Conservation (phyloP, 2,888 invertebrate species). For the Mechanitis messenoides region DNA sequence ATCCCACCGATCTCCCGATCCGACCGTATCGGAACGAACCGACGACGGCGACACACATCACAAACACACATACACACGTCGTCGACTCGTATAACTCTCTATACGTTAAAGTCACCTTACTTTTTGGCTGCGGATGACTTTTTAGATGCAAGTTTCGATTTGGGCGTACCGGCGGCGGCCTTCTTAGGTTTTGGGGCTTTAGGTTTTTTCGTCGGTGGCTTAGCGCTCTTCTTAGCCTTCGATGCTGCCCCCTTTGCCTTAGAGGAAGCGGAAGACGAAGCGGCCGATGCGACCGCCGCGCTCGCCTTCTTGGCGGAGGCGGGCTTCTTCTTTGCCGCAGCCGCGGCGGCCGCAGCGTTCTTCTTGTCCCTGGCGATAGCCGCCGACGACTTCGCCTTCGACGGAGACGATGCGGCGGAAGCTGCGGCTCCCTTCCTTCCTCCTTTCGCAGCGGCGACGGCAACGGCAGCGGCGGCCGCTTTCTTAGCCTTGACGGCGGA, state of each 20-base stretch:
- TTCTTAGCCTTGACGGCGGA: too few species aligned
- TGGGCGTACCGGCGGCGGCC: constrained; percentile 36
- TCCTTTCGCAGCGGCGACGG: too few species aligned
- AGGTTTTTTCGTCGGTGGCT: constrained; percentile 52
- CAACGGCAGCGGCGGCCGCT: too few species aligned
- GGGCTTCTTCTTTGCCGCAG: too few species aligned
- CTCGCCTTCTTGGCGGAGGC: too few species aligned
- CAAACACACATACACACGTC: constrained; percentile 5
- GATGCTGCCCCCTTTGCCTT: constrained; percentile 42
- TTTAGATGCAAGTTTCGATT: constrained; percentile 32
- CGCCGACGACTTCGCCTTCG: too few species aligned
- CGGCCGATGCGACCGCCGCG: too few species aligned
- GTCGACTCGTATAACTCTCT: constrained; percentile 5
- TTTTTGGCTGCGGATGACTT: constrained; percentile 34
- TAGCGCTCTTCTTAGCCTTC: constrained; percentile 47
- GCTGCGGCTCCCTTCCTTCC: too few species aligned
- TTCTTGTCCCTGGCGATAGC: too few species aligned
- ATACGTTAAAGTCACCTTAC: constrained; percentile 21
- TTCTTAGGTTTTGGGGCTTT: constrained; percentile 56
- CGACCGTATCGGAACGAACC: constrained; percentile 2
- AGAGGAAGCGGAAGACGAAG: too few species aligned
- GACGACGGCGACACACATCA: constrained; percentile 11
- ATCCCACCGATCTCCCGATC: background rate
- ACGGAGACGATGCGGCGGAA: too few species aligned
- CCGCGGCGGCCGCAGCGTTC: too few species aligned